Base-by-base conservation (phyloP, 2,113 vertebrate species). In the Lipophrys pholis region DNA sequence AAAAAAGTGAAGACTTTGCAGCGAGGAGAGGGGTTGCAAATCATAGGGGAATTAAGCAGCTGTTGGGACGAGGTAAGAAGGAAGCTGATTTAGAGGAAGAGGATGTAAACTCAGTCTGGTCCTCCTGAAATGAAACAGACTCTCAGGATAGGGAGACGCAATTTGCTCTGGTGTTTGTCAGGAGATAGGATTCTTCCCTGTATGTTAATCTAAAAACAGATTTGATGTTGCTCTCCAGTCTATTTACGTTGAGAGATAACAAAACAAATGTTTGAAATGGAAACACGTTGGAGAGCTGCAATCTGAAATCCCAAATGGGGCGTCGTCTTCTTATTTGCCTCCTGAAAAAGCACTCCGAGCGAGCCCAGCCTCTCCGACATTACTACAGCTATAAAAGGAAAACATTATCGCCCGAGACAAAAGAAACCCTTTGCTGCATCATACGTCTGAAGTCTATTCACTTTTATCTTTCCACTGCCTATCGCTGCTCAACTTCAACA, bases 271-370 rank as follows among this genome's bases (percentile, higher is more conserved):
- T 42, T 68, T 67, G 46, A 65, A 76, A 65, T 51, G 8, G 15
- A 21, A 75, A 76, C 50, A 73, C 59, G 69, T 57, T 70, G 45
- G 21, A 67, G 21, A 49, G 74, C 57, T 50, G 40, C 56, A 58
- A 67, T 69, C 45, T 67, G 30, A 73, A 64, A 70, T 79, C 61
- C 61, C 61, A 64, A 58, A 72, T 72, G 68, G 17, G 42, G 9
- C 59, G 51, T 65, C 11, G 57, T 59, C 49, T 66, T 61, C 43
- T 36, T 43, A 54, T 75, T 72, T 80, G 41, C 54, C 48, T 68
- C 54, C 48, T 68, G 11, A 76, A 78, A 84, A 71, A 77, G 41
- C 69, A 40, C 67, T 68, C 61, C 78, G 45, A 72, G 58, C 50
- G 36, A 61, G 49, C 43, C 43, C 52, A 72, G 49, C 57, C 50